Evolutionary conservation across 2,113 vertebrate species (phyloP).

Genomic region (Polypterus senegalus): DNA sequence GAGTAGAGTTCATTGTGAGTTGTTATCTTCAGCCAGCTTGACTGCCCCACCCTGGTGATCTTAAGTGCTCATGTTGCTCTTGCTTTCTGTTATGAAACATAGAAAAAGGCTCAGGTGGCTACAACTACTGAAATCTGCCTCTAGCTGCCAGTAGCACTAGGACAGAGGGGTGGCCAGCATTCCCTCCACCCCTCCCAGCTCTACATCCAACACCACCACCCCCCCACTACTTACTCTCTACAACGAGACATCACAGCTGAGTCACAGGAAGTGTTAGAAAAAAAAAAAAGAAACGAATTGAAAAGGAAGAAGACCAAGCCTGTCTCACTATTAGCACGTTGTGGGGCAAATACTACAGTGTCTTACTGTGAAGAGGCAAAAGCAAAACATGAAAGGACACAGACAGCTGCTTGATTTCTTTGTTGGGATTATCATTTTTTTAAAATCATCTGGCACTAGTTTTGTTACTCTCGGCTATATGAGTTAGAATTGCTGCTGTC

Average conservation of each 20-base stretch:
- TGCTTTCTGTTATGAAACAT: not conserved
- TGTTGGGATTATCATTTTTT: no score
- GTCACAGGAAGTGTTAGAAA: conserved; percentile 45
- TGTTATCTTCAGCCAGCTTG: not conserved
- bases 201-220: not conserved
- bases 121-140: conserved; percentile 6
- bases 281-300: not conserved
- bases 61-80: not conserved
- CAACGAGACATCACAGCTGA: conserved; percentile 31
- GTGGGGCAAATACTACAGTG: not conserved
- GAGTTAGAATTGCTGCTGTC: conserved; percentile 7
- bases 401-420: no score
- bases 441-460: no score
- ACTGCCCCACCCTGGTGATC: conserved; percentile 3
- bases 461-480: no score
- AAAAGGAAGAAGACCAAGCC: not conserved
- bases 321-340: not conserved
- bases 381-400: no score
- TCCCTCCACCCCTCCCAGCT: not conserved
- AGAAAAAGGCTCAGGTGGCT: conserved; percentile 2
- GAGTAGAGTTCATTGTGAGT: not conserved
- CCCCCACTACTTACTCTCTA: not conserved
- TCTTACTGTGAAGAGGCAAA: no score
- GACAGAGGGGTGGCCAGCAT: conserved; percentile 1
- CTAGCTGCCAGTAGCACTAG: conserved; percentile 8